Base-by-base conservation (phyloP, 2,888 invertebrate species). In the Operophtera brumata region DNA sequence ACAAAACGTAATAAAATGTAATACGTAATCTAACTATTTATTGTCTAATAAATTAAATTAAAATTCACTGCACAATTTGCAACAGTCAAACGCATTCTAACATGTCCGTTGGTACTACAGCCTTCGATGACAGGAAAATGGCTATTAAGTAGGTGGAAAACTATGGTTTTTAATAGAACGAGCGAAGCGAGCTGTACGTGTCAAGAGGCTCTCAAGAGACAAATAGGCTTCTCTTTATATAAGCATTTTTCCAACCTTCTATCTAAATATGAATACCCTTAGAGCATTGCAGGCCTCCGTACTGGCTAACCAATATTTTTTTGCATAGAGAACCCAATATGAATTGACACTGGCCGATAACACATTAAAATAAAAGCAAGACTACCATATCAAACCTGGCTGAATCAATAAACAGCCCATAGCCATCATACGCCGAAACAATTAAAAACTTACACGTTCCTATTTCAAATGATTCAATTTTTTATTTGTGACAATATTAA, bases 61-160 rank as follows among this genome's bases (percentile, higher is more conserved):
- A 62, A 64, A 80, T 80, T 80, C 80, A 55, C 62, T 68, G 70
- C 80, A 70, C 77, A 75, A 64, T 63, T 67, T 66, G 70, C 67
- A 65, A 66, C 67, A 71, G 66, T 67, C 71, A 71, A 77, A 69
- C 77, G 78, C 78, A 78, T 79, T 74, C 72, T 74, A 67, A 78
- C 71, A 70, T 75, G 78, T 75, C 65, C 69, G 70, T 70, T 71
- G 78, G 77, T 80, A 73, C 60, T 64, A 72, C 63, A 77, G 70
- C 79, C 82, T 84, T 78, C 78, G 70, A 52, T 69, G 80, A 73
- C 84, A 85, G 84, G 84, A 85, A 85, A 85, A 85, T 84, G 79
- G 72, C 70, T 64, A 57, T 67, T 69, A 69, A 69, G 72, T 76
- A 73, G 62, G 69, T 74, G 82, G 82, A 80, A 84, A 83, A 83